A percentile compares a stretch with the other conserved stretches of the same genome.
phyloP scores from a whole-genome alignment of 2,888 invertebrate genomes.

The Pimpla rufipes region DNA sequence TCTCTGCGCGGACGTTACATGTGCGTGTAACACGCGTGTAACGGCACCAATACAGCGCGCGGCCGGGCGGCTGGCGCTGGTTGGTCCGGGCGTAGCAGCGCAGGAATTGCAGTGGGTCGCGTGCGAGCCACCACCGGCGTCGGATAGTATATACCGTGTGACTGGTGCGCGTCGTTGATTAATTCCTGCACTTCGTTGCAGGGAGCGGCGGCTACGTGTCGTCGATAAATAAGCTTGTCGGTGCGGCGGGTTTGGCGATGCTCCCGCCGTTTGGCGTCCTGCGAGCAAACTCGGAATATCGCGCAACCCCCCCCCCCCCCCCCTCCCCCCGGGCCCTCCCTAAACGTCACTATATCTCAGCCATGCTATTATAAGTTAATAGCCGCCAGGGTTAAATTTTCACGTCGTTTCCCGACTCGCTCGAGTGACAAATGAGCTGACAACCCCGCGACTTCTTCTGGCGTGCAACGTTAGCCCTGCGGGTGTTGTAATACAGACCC shows the following conservation, averaged over 20 bases:
- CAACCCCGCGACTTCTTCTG: constrained; percentile 47
- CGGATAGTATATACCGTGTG: constrained; percentile 15
- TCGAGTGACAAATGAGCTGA: constrained; percentile 75
- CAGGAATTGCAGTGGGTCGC: constrained; percentile 22
- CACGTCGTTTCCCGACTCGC: constrained; percentile 73
- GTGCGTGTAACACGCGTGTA: constrained; percentile 30
- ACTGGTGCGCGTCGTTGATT: constrained; percentile 70
- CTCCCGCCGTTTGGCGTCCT: constrained; percentile 1
- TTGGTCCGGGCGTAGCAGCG: too few species aligned
- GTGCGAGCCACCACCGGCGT: constrained; percentile 32
- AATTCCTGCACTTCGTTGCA: constrained; percentile 73
- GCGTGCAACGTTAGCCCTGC: neutral
- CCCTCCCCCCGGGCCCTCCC: neutral
- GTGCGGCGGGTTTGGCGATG: constrained; percentile 41
- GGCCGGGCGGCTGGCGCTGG: too few species aligned
- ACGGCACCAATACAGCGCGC: constrained; percentile 29
- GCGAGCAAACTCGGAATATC: constrained; percentile 37
- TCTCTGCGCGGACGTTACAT: neutral
- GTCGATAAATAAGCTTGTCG: constrained; percentile 72
- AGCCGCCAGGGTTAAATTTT: constrained; percentile 70
- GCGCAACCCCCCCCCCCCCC: neutral
- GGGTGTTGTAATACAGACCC: too few species aligned
- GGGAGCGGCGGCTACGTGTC: constrained; percentile 69
- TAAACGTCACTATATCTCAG: constrained; percentile 10
- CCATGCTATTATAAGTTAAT: constrained; percentile 3